phyloP scores from a whole-genome alignment of 2,113 vertebrate species.

The Lasiurus cinereus region DNA sequence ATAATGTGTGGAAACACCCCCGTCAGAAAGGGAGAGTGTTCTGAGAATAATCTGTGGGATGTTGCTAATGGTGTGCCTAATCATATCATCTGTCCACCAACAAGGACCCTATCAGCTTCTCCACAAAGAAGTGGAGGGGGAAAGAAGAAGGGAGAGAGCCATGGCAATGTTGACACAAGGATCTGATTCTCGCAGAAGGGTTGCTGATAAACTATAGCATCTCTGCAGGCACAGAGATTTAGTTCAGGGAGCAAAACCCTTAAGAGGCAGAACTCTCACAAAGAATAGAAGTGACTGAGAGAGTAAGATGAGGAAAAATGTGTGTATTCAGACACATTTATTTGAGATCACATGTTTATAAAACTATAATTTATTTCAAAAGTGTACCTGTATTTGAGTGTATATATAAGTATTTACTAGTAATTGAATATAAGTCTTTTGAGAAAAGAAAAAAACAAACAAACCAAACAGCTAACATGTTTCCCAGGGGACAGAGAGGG shows the following conservation, averaged over 20 bases:
- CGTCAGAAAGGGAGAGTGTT: background rate
- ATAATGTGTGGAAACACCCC: background rate
- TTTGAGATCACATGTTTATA: background rate
- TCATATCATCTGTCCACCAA: background rate
- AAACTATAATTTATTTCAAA: background rate
- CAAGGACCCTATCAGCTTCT: slow-evolving; percentile 19
- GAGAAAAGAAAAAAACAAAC: background rate
- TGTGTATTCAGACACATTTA: no score
- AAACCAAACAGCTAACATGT: background rate
- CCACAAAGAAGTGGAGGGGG: background rate
- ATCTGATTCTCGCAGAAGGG: background rate
- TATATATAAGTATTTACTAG: background rate
- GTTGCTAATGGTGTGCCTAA: slow-evolving; percentile 39
- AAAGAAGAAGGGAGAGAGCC: background rate
- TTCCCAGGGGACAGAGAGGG: background rate
- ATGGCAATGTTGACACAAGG: no score
- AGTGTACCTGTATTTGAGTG: background rate
- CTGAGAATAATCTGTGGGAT: slow-evolving; percentile 63
- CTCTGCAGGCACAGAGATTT: background rate
- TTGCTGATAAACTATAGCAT: background rate
- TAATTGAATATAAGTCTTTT: background rate
- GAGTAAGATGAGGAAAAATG: background rate
- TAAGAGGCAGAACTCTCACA: background rate
- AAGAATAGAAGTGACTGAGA: background rate
- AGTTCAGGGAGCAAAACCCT: background rate